Conservation (phyloP, 1,140 invertebrate genomes). For the Forficula auricularia region DNA sequence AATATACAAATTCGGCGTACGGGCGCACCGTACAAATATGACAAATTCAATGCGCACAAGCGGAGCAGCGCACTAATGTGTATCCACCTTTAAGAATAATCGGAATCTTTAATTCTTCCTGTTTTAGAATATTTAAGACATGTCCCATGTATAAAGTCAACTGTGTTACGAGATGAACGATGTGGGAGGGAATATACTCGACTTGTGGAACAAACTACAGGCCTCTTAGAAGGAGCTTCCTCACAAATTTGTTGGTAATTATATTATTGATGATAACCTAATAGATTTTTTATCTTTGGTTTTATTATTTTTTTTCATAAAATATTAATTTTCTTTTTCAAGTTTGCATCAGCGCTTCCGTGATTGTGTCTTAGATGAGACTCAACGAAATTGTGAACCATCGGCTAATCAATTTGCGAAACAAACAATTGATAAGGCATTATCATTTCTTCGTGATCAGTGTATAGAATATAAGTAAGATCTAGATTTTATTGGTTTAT, state of each 20-base stretch:
- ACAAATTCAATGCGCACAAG: no score
- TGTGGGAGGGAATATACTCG: constrained; percentile 36
- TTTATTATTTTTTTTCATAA: no score
- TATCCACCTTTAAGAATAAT: no score
- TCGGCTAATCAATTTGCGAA: constrained; percentile 30
- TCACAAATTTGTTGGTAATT: no score
- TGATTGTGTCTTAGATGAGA: constrained; percentile 34
- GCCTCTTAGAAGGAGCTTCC: no score
- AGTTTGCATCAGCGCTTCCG: constrained; percentile 39
- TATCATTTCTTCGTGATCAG: constrained; percentile 38
- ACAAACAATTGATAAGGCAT: constrained; percentile 36
- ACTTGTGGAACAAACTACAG: constrained; percentile 35
- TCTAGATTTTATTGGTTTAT: neutral
- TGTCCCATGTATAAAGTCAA: constrained; percentile 38
- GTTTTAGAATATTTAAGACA: constrained; percentile 37
- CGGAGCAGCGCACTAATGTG: no score
- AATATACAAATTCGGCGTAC: no score
- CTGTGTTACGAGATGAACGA: constrained; percentile 32
- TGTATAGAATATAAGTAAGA: constrained; percentile 39
- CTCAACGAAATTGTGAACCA: constrained; percentile 30
- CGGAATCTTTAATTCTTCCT: no score
- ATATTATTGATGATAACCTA: no score
- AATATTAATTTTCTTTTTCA: constrained; percentile 2
- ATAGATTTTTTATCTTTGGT: no score
- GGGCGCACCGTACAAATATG: no score